These are phyloP conservation scores for Octopus bimaculoides DNA, from an alignment of 1,140 invertebrate species.

Conservation along the genomic window DNA sequence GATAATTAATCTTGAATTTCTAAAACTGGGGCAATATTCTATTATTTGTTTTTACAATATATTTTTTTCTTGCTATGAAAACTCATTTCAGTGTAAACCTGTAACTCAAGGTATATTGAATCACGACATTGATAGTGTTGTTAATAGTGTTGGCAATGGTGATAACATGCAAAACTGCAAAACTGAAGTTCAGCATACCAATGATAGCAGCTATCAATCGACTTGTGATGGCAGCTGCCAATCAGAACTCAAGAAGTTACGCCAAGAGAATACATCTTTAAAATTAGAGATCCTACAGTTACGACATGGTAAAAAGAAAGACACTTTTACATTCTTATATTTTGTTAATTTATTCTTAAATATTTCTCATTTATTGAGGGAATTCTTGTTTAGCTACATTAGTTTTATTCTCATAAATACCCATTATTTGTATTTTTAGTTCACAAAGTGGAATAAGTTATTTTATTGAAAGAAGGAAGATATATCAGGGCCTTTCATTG, in stretches of 20 bases:
- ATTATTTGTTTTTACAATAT: neutral
- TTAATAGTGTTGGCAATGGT: neutral
- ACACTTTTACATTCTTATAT: too few relatives aligned
- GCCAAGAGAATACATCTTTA: neutral
- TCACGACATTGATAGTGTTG: neutral
- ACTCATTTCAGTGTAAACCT: neutral
- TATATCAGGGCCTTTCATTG: too few relatives aligned
- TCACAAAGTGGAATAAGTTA: too few relatives aligned
- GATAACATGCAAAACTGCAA: neutral
- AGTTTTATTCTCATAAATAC: too few relatives aligned
- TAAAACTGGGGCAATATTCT: neutral
- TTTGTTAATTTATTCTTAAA: too few relatives aligned
- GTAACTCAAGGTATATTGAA: neutral
- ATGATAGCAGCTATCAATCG: neutral
- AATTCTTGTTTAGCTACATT: too few relatives aligned
- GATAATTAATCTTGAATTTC: too few relatives aligned
- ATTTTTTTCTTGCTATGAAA: neutral
- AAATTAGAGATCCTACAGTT: neutral
- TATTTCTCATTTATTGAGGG: too few relatives aligned
- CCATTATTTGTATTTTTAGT: too few relatives aligned
- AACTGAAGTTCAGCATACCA: neutral
- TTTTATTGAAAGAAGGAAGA: too few relatives aligned
- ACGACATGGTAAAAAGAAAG: neutral
- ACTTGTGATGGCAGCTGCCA: neutral
- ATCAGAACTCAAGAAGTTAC: neutral